phyloP scores from a whole-genome alignment of 2,113 vertebrate species.

The Scophthalmus maximus region DNA sequence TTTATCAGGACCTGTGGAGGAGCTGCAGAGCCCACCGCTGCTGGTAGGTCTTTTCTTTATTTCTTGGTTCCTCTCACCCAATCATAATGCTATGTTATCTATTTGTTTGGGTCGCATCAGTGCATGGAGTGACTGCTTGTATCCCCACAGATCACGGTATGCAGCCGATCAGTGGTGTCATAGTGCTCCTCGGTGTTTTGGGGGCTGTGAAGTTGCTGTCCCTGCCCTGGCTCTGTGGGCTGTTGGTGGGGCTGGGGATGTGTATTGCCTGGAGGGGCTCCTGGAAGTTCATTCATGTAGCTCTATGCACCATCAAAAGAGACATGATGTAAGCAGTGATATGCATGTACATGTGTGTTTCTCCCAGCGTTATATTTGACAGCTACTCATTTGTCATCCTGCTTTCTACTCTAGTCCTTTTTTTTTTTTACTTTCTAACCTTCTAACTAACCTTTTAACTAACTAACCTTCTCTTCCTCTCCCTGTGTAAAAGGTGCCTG shows the following conservation, averaged over 20 bases:
- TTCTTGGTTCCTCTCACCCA: not conserved
- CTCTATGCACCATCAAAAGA: conserved; percentile 82
- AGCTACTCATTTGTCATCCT: not conserved
- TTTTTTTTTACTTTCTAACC: not conserved
- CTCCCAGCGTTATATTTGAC: too few species aligned
- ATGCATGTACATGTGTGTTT: not conserved
- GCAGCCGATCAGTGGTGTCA: conserved; percentile 10
- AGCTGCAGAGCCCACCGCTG: not conserved
- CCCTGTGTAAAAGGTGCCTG: conserved; percentile 79
- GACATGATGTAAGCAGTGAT: conserved; percentile 85
- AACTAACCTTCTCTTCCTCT: not conserved
- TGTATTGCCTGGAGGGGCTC: conserved; percentile 76
- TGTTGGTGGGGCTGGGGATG: conserved; percentile 80
- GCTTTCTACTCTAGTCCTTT: not conserved
- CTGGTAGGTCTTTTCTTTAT: not conserved
- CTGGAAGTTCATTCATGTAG: conserved; percentile 84
- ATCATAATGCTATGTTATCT: not conserved
- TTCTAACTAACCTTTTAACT: too few species aligned
- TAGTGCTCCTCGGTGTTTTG: conserved; percentile 40
- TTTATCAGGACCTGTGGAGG: not conserved
- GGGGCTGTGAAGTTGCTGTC: conserved; percentile 37
- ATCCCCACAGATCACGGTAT: conserved; percentile 35
- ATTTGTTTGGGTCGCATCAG: not conserved
- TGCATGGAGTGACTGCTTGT: not conserved
- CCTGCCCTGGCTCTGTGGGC: conserved; percentile 44